Base-by-base conservation (phyloP, 2,888 invertebrate genomes). In the Tetropium fuscum region DNA sequence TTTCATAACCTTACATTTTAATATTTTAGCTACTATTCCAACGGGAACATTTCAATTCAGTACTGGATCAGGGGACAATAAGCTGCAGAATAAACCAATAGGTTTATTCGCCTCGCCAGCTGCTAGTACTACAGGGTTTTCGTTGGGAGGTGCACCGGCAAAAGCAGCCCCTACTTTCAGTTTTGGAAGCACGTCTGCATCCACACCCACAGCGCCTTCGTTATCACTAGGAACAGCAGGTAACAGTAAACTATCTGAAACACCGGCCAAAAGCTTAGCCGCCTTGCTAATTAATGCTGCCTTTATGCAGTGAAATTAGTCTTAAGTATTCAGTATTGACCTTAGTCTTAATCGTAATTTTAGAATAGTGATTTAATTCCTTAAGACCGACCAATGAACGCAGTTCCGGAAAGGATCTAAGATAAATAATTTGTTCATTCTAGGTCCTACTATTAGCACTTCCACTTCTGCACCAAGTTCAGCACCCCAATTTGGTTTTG, bases 141-240 rank as follows among this genome's bases (percentile, higher is more conserved):
- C 44, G 5, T 44, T 44, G 27, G 44, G 44, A 7, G 27, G 13
- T 25, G 68, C 70, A 16, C 55, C 71, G 3, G 60, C 74, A 2
- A 53, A 65, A 22, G 45, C 63, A 13, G 41, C 61, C 7, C 25
- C 67, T 43, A 48, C 59, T 20, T 58, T 67, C 59, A 44, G 53
- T 34, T 54, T 80, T 74, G 7, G 75, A 82, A 81, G 81, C 0
- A 75, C 83, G 0, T 72, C 78, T 3, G 78, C 81, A 0, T 76
- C 83, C 0, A n/a, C n/a, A n/a, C n/a, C n/a, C n/a, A 77, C 83
- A 0, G 81, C 83, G 30, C 80, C 83, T 11, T 20, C 41, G n/a
- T 54, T 30, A 13, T 41, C 43, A 5, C 13, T 57, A 44, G 58
- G 53, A 45, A 19, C 58, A 27, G 20, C 30, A 56, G 56, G 56